Percentiles rank a stretch among this genome's conserved stretches.
phyloP scores from a whole-genome alignment of 2,888 invertebrate species.

The Trilocha varians region DNA sequence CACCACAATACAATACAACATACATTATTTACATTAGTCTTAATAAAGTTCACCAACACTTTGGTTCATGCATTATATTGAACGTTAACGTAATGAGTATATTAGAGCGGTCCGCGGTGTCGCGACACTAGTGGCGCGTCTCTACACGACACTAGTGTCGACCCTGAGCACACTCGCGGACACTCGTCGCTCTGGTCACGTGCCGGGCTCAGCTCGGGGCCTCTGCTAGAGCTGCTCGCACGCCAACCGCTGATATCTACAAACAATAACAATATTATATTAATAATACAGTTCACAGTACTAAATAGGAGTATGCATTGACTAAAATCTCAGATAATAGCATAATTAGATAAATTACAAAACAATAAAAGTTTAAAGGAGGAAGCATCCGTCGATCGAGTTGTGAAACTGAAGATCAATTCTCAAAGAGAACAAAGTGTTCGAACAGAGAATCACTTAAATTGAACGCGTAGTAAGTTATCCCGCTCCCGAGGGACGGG shows the following conservation, averaged over 20 bases:
- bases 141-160: no score
- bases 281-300: no score
- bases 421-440: not conserved
- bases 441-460: constrained; percentile 49
- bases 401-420: not conserved
- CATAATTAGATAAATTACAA: not conserved
- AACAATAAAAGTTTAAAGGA: no score
- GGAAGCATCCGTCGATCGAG: not conserved
- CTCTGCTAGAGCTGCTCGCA: constrained; percentile 60
- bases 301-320: no score
- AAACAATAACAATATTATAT: no score
- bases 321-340: no score
- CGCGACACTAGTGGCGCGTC: not conserved
- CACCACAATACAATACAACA: constrained; percentile 11
- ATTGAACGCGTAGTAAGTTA: constrained; percentile 62
- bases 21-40: constrained; percentile 57
- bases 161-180: no score
- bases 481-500: constrained; percentile 30
- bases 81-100: constrained; percentile 56
- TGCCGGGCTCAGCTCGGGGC: no score
- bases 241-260: constrained; percentile 67
- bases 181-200: no score
- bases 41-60: constrained; percentile 48
- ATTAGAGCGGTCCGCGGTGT: constrained; percentile 5
- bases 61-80: constrained; percentile 48